Percentiles rank a stretch among this genome's conserved stretches.
These are phyloP conservation scores for Athene noctua DNA, from an alignment of 2,113 vertebrate genomes.

Conservation along the genomic window DNA sequence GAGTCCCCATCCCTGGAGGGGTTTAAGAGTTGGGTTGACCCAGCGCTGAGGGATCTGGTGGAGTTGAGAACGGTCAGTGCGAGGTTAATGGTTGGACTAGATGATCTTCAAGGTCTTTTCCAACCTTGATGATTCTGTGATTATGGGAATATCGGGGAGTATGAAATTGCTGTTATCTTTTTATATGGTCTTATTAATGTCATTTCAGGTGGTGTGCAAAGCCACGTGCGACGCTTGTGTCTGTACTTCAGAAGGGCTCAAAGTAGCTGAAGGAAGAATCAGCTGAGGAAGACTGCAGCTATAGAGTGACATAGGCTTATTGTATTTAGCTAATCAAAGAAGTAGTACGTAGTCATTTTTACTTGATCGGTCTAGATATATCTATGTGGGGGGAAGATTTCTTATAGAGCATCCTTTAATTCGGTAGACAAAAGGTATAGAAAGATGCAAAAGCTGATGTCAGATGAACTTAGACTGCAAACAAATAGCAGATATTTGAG, in stretches of 20 bases:
- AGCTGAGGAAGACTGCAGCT: not conserved
- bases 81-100: too few relatives aligned
- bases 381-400: not conserved
- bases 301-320: not conserved
- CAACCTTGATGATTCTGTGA: too few relatives aligned
- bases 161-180: not conserved
- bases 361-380: not conserved
- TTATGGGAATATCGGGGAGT: not conserved
- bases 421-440: not conserved
- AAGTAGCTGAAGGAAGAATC: not conserved
- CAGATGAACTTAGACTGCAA: not conserved
- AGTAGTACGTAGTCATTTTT: not conserved
- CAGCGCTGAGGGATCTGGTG: too few relatives aligned
- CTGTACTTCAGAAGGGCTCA: not conserved
- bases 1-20: too few relatives aligned
- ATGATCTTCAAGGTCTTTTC: too few relatives aligned
- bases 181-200: not conserved
- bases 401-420: not conserved
- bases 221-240: not conserved
- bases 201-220: not conserved
- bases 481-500: not conserved
- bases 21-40: too few relatives aligned
- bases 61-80: too few relatives aligned
- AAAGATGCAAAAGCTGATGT: not conserved
- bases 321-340: not conserved